These are phyloP conservation scores for Trichomalopsis sarcophagae DNA, from an alignment of 1,140 invertebrate genomes.

Conservation along the genomic window DNA sequence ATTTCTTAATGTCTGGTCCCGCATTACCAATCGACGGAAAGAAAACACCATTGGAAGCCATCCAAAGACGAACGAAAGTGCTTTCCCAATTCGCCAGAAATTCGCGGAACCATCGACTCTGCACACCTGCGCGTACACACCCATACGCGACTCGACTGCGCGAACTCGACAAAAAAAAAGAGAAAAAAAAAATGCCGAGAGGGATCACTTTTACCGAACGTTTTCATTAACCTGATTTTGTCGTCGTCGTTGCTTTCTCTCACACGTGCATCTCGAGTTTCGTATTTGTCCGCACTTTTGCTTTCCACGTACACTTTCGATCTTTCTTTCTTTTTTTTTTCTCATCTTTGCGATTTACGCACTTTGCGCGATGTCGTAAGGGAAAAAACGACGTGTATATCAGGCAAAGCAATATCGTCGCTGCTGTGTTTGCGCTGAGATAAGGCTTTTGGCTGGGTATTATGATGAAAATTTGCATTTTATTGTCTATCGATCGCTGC, in stretches of 20 bases:
- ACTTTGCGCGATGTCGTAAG: background rate
- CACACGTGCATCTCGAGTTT: conserved; percentile 10
- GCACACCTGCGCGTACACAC: background rate
- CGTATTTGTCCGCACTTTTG: background rate
- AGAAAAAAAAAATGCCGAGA: background rate
- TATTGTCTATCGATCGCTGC: background rate
- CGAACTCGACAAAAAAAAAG: background rate
- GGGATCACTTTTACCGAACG: conserved; percentile 30
- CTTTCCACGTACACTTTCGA: conserved; percentile 23
- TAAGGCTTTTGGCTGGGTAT: background rate
- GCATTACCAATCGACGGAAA: too few relatives aligned
- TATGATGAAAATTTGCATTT: background rate
- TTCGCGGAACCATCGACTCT: background rate
- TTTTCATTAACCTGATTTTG: conserved; percentile 45
- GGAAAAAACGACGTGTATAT: background rate
- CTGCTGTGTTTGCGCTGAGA: background rate
- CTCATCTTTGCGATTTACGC: background rate
- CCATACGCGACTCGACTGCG: background rate
- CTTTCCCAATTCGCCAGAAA: background rate
- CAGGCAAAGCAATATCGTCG: background rate
- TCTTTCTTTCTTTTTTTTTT: background rate
- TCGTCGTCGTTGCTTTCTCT: conserved; percentile 39
- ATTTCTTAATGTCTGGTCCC: too few relatives aligned
- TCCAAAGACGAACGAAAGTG: too few relatives aligned
- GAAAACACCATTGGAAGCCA: too few relatives aligned